Conservation (phyloP, 1,140 invertebrate species). For the Pseudobourletiella spinata region DNA sequence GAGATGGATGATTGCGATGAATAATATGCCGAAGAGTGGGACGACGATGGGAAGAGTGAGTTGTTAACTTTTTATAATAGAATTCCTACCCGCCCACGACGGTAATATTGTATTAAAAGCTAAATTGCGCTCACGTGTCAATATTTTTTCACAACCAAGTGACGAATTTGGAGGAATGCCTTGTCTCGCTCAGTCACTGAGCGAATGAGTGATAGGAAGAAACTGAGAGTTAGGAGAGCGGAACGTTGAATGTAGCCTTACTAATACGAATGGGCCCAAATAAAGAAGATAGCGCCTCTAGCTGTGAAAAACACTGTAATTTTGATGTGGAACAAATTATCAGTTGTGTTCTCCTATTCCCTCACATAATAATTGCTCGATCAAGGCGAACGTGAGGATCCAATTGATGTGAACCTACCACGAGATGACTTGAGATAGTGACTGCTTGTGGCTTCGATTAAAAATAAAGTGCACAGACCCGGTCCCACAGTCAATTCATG, state of each 20-base stretch:
- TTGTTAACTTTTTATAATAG: too few relatives aligned
- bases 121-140: not conserved
- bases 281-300: not conserved
- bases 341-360: not conserved
- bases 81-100: not conserved
- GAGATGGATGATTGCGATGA: too few relatives aligned
- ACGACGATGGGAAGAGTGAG: too few relatives aligned
- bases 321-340: not conserved
- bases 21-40: too few relatives aligned
- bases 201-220: not conserved
- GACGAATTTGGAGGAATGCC: constrained; percentile 1
- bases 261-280: not conserved
- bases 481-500: not conserved
- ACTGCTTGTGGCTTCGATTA: too few relatives aligned
- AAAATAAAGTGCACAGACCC: not conserved
- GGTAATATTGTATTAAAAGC: constrained; percentile 7
- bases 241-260: too few relatives aligned
- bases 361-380: not conserved
- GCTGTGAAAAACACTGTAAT: not conserved
- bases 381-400: too few relatives aligned
- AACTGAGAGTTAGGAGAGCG: not conserved
- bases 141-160: not conserved
- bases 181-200: not conserved
- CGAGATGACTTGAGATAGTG: too few relatives aligned
- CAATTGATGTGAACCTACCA: too few relatives aligned